Evolutionary conservation across 2,113 vertebrate species (phyloP).

Genomic region (Micronycteris hirsuta): DNA sequence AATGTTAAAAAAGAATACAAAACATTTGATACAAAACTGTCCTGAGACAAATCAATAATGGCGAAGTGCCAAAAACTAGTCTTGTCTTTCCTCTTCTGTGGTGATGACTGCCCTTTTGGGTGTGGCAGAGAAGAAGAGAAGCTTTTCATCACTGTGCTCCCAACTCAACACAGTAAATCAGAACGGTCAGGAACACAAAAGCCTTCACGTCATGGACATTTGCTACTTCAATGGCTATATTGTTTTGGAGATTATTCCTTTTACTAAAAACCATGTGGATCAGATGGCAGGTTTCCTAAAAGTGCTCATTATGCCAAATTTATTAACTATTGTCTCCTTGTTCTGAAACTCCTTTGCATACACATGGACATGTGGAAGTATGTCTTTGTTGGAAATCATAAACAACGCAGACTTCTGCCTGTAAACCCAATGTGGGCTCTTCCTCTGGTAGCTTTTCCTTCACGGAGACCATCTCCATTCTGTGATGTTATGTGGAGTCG

Average conservation of each 20-base stretch:
- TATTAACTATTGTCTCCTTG: background rate
- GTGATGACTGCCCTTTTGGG: constrained; percentile 41
- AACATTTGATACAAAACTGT: constrained; percentile 12
- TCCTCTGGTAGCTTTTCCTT: background rate
- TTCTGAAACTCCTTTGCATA: background rate
- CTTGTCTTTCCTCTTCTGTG: background rate
- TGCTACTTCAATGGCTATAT: constrained; percentile 43
- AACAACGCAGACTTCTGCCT: background rate
- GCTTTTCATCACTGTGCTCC: constrained; percentile 46
- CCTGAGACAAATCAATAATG: constrained; percentile 50
- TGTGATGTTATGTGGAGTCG: background rate
- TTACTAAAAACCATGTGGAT: constrained; percentile 13
- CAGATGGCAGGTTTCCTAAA: constrained; percentile 11
- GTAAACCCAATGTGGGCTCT: background rate
- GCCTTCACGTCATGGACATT: background rate
- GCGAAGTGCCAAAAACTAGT: constrained; percentile 32
- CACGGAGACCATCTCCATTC: background rate
- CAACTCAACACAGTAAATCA: background rate
- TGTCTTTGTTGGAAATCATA: background rate
- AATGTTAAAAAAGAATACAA: constrained; percentile 24
- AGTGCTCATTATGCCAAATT: background rate
- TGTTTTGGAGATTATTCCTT: constrained; percentile 31
- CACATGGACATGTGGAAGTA: background rate
- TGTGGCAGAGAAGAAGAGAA: background rate
- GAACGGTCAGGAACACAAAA: constrained; percentile 18